Percentiles rank a stretch among this genome's conserved stretches.
Conservation (phyloP, 1,140 invertebrate species). For the Caerostris darwini region DNA sequence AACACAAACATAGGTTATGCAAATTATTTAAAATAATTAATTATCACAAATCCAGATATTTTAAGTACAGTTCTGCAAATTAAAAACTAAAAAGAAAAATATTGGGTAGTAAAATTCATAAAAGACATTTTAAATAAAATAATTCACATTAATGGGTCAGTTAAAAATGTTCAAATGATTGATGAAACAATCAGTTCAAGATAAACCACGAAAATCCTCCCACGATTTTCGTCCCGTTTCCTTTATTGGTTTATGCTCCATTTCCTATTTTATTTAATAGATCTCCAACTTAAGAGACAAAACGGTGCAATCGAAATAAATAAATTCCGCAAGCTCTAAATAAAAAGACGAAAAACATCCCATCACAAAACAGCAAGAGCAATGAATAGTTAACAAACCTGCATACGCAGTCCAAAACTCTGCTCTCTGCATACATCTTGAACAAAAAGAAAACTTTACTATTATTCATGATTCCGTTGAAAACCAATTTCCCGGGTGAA, state of each 20-base stretch:
- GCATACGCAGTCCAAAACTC: neutral
- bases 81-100: neutral
- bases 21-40: no score
- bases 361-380: neutral
- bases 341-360: neutral
- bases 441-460: neutral
- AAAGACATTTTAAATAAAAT: no score
- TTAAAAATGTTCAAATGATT: no score
- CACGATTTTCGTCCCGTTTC: no score
- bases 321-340: neutral
- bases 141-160: no score
- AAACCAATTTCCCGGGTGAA: conserved; percentile 50
- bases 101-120: neutral
- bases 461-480: conserved; percentile 68
- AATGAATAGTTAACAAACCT: neutral
- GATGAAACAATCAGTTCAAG: no score
- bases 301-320: neutral
- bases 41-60: no score
- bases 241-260: no score
- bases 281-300: neutral
- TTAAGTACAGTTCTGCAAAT: no score
- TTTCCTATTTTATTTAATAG: no score
- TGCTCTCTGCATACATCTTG: neutral
- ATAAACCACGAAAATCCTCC: no score
- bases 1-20: no score